Evolutionary conservation across 2,113 vertebrate species (phyloP).

Genomic region (Cairina moschata): DNA sequence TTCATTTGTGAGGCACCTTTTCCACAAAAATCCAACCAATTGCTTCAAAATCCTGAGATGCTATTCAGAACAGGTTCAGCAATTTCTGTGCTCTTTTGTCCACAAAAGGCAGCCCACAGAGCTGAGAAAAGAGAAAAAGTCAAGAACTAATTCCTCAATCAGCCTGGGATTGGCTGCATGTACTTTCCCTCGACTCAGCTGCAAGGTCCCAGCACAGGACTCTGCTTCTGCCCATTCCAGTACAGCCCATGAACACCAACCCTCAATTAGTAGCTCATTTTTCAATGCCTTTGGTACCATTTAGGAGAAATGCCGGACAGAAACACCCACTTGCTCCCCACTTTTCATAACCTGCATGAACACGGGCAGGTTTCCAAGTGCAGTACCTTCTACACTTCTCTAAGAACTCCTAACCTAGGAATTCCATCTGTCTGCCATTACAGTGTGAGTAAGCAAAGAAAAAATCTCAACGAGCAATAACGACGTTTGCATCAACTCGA

Average conservation of each 20-base stretch:
- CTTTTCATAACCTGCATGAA: not conserved
- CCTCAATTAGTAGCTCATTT: not conserved
- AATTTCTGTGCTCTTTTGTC: not conserved
- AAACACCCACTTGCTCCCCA: not conserved
- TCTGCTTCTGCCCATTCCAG: not conserved
- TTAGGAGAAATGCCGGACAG: not conserved
- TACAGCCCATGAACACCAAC: too few species aligned
- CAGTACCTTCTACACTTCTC: not conserved
- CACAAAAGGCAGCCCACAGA: not conserved
- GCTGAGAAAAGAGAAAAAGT: accelerated
- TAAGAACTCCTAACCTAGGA: accelerated
- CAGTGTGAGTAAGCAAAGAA: not conserved
- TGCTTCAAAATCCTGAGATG: not conserved
- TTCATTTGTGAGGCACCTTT: not conserved
- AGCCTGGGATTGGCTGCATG: not conserved
- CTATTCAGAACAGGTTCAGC: not conserved
- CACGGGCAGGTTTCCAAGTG: not conserved
- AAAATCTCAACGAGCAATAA: not conserved
- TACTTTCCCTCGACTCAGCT: not conserved
- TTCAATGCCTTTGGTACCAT: not conserved
- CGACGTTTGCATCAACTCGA: not conserved
- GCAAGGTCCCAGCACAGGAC: too few species aligned
- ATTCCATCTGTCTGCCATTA: not conserved
- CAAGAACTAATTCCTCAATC: not conserved
- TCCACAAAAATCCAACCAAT: not conserved